These are phyloP conservation scores for Gnatocerus cornutus DNA, from an alignment of 2,888 invertebrate genomes.

Conservation along the genomic window DNA sequence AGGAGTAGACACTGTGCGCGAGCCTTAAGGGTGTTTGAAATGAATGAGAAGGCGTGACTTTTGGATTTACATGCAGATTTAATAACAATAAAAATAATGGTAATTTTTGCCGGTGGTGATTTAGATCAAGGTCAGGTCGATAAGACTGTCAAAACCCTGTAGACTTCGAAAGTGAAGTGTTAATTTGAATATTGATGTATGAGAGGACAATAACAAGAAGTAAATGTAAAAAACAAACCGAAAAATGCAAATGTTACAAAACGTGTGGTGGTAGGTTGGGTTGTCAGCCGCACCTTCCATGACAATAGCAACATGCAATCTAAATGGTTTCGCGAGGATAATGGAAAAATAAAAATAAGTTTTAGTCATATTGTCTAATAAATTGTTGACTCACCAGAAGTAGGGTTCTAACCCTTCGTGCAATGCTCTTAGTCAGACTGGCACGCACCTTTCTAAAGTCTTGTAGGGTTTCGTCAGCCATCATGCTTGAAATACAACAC, in stretches of 20 bases:
- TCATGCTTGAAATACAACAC: slow-evolving; percentile 55
- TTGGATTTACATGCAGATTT: slow-evolving; percentile 28
- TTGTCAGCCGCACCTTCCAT: slow-evolving; percentile 45
- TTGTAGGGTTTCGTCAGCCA: slow-evolving; percentile 57
- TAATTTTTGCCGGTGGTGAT: slow-evolving; percentile 27
- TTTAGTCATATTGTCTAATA: slow-evolving; percentile 56
- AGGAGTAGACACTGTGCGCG: neutral
- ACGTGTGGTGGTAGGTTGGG: slow-evolving; percentile 38
- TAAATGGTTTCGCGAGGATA: slow-evolving; percentile 51
- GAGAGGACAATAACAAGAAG: slow-evolving; percentile 28
- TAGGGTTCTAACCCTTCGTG: slow-evolving; percentile 53
- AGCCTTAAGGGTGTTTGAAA: neutral
- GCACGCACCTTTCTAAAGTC: slow-evolving; percentile 53
- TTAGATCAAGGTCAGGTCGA: slow-evolving; percentile 23
- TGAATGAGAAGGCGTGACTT: slow-evolving; percentile 38
- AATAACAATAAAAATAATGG: slow-evolving; percentile 26
- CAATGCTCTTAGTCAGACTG: slow-evolving; percentile 50
- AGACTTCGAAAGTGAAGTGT: slow-evolving; percentile 17
- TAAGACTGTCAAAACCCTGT: slow-evolving; percentile 25
- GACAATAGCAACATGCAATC: slow-evolving; percentile 50
- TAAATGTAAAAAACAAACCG: slow-evolving; percentile 28
- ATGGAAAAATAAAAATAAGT: slow-evolving; percentile 50
- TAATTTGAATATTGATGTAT: slow-evolving; percentile 33
- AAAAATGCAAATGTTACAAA: slow-evolving; percentile 40
- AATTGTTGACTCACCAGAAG: slow-evolving; percentile 59